Base-by-base conservation (phyloP, 1,140 invertebrate species). In the Linepithema humile region DNA sequence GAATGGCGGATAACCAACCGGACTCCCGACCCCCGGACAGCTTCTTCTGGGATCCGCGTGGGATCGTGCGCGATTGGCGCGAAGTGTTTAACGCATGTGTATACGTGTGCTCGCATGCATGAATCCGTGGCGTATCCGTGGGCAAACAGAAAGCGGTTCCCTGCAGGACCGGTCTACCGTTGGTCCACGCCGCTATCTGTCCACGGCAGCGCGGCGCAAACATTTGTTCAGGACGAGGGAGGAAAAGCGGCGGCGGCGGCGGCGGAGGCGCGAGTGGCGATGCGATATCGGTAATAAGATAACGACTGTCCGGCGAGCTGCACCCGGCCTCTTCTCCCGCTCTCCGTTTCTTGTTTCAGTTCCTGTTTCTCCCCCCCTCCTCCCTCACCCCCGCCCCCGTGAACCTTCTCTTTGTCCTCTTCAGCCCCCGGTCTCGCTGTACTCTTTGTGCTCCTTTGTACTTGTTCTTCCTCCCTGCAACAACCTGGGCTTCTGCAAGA, bases 271-370 rank as follows among this genome's bases (percentile, higher is more conserved):
- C 85, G 73, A 83, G 73, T 69, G 53, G 43, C 90, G 85, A 84
- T 83, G 69, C 87, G 90, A 91, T 92, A 92, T 92, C 91, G 86
- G 88, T 90, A 90, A 88, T 89, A 91, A 92, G 91, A 92, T 92
- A 93, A 92, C 88, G 87, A 89, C 67, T 88, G 88, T 88, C 88
- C 85, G 84, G 84, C 26, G 72, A 67, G 78, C 53, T 75, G 86
- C 45, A 70, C n/a, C 50, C 60, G 69, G 29, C 53, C 65, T 74
- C 70, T 85, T 86, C 84, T 86, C 85, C 50, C 55, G 29, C 74
- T 85, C 80, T n/a, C 70, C 74, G 73, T 69, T 74, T 55, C 75
- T 67, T 77, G 74, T 77, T 78, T 78, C 75, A 70, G 23, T 80
- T 69, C 64, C 50, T 75, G 82, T 55, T 55, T 50, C 82, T 74